Conservation (phyloP, 37 sponge, comb jelly and placozoan species). For the Halichondria panicea region DNA sequence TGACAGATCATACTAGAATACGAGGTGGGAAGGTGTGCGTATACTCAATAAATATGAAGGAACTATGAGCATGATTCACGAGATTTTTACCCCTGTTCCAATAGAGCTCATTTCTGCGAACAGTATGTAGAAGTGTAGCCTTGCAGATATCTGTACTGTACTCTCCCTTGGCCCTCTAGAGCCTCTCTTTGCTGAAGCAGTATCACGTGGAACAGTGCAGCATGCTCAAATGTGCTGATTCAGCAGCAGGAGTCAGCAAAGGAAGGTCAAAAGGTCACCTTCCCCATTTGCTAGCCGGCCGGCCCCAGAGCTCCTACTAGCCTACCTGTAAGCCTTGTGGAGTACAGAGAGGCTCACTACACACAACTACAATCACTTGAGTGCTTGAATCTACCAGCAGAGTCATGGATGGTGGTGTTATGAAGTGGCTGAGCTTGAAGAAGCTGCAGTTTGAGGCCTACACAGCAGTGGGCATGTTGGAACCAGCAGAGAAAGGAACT, state of each 20-base stretch:
- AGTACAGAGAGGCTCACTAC: no score
- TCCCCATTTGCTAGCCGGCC: no score
- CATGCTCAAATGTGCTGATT: no score
- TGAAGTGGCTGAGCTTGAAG: conserved; percentile 20
- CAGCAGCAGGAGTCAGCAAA: no score
- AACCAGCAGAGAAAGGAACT: conserved; percentile 36
- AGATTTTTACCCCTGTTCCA: conserved; percentile 84
- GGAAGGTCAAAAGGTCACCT: no score
- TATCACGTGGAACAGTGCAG: conserved; percentile 26
- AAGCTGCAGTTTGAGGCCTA: conserved; percentile 17
- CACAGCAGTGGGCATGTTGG: conserved; percentile 36
- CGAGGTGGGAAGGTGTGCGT: background rate
- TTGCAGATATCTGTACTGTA: background rate
- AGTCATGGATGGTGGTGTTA: background rate
- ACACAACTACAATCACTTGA: background rate
- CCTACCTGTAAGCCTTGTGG: no score
- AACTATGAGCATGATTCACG: background rate
- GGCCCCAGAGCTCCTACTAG: no score
- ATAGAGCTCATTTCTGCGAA: conserved; percentile 82
- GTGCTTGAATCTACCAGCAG: background rate
- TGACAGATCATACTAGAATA: conserved; percentile 89
- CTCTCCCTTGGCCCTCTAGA: background rate
- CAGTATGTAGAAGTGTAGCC: no score
- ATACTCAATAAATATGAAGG: background rate
- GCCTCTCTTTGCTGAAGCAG: conserved; percentile 12